Evolutionary conservation across 2,888 invertebrate genomes (phyloP).

Genomic region (Elegia similella): DNA sequence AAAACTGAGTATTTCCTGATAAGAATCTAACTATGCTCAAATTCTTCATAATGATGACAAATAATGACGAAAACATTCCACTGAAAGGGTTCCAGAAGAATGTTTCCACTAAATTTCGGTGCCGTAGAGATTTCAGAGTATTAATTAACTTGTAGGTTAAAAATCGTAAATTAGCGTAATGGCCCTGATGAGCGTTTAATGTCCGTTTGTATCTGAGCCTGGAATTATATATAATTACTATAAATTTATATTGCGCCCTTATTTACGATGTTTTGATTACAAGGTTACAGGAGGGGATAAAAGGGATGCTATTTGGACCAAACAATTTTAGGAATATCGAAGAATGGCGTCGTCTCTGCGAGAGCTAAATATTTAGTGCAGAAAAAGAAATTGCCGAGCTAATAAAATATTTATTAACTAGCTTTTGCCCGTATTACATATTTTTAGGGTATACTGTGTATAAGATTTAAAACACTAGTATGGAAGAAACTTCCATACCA

Average conservation of each 20-base stretch:
- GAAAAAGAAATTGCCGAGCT: too few relatives aligned
- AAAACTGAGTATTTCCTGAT: constrained; percentile 21
- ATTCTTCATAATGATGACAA: not conserved
- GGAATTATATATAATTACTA: not conserved
- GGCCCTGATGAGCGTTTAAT: not conserved
- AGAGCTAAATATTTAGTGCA: too few relatives aligned
- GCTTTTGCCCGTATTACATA: too few relatives aligned
- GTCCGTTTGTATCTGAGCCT: constrained; percentile 11
- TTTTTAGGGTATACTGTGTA: too few relatives aligned
- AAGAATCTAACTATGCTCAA: not conserved
- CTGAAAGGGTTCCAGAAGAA: not conserved
- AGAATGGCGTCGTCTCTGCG: too few relatives aligned
- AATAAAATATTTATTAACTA: too few relatives aligned
- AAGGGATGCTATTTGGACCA: too few relatives aligned
- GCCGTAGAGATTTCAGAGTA: not conserved
- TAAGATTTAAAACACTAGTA: too few relatives aligned
- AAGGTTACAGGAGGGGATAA: too few relatives aligned
- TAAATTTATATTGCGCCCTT: not conserved
- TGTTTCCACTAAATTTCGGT: too few relatives aligned
- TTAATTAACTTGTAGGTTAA: not conserved
- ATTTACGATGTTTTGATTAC: not conserved
- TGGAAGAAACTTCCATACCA: too few relatives aligned
- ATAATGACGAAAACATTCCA: not conserved
- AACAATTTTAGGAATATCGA: too few relatives aligned
- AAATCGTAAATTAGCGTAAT: not conserved